These are phyloP conservation scores for Mus spicilegus DNA, from an alignment of 2,113 vertebrate species.

Conservation along the genomic window DNA sequence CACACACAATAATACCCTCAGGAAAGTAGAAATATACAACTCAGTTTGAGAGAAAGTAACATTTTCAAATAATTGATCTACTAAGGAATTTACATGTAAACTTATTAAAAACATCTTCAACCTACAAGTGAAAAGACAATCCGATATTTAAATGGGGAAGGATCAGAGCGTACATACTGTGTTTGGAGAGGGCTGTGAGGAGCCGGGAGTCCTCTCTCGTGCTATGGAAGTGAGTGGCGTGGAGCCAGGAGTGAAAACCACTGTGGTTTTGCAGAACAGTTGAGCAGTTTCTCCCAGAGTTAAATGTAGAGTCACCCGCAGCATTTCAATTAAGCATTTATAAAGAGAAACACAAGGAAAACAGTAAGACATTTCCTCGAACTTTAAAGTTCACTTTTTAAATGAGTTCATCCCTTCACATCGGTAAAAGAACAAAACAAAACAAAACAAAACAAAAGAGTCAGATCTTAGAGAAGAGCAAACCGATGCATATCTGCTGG, in stretches of 20 bases:
- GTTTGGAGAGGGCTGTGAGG: background rate
- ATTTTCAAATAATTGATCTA: background rate
- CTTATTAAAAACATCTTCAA: background rate
- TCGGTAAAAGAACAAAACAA: too few species aligned
- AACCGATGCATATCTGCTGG: background rate
- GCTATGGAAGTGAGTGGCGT: background rate
- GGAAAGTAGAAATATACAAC: background rate
- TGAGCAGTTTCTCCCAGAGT: background rate
- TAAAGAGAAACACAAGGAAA: background rate
- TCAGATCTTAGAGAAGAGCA: background rate
- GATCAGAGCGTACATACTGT: background rate
- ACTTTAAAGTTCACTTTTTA: conserved; percentile 12
- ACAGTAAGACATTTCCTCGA: background rate
- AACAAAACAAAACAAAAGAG: background rate
- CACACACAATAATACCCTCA: background rate
- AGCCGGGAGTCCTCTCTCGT: background rate
- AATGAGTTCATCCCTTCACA: background rate
- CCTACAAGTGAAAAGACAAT: conserved; percentile 23
- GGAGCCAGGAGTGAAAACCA: background rate
- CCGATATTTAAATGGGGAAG: background rate
- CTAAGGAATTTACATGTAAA: background rate
- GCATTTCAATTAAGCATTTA: background rate
- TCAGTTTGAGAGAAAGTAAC: conserved; percentile 27
- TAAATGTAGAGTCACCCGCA: background rate
- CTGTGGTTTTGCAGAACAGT: background rate